These are phyloP conservation scores for Fregetta grallaria DNA, from an alignment of 2,113 vertebrate genomes.

Conservation along the genomic window DNA sequence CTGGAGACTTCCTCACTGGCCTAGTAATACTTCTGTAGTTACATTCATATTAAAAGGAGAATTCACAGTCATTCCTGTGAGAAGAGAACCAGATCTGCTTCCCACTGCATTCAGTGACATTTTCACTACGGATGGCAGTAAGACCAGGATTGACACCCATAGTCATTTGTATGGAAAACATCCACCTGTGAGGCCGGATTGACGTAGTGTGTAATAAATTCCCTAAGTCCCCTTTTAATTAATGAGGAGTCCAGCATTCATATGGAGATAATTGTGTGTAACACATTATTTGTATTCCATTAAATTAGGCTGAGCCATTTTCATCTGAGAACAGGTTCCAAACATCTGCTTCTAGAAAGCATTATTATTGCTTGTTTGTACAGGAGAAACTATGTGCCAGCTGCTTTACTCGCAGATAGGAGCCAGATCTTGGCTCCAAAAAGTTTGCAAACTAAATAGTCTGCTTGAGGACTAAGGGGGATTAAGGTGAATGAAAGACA, in stretches of 20 bases:
- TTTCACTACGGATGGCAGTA: neutral
- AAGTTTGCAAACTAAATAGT: neutral
- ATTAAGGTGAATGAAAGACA: neutral
- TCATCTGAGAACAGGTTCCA: slow-evolving; percentile 32
- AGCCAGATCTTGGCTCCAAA: neutral
- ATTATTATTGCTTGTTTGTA: slow-evolving; percentile 48
- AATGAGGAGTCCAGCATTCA: slow-evolving; percentile 52
- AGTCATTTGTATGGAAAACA: neutral
- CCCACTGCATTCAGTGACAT: neutral
- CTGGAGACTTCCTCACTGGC: neutral
- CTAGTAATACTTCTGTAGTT: neutral
- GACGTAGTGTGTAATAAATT: slow-evolving; percentile 48
- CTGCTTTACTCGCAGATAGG: slow-evolving; percentile 27
- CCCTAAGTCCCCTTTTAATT: slow-evolving; percentile 77
- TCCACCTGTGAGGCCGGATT: slow-evolving; percentile 28
- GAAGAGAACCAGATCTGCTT: neutral
- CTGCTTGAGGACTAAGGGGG: neutral
- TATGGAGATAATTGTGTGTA: slow-evolving; percentile 54
- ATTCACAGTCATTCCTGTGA: neutral
- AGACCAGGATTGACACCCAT: neutral
- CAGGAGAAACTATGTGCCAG: slow-evolving; percentile 10
- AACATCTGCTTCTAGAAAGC: slow-evolving; percentile 50
- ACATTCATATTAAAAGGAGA: neutral
- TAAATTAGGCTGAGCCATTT: slow-evolving; percentile 21
- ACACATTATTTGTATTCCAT: slow-evolving; percentile 53